Evolutionary conservation across 2,888 invertebrate species (phyloP).

Genomic region (Neoitamus cyanurus): DNA sequence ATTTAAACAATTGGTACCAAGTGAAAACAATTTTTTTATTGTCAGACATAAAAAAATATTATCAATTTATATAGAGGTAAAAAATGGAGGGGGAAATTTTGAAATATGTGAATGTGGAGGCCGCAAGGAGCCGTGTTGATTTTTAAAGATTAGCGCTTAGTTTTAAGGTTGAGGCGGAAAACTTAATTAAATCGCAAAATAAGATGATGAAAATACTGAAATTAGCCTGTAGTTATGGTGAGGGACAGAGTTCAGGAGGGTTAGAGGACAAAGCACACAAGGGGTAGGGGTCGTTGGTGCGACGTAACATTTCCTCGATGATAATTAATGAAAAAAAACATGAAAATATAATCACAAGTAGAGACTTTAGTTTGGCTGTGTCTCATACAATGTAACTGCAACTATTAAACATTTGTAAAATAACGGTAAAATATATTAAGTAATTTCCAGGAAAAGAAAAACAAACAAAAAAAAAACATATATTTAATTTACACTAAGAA

Average conservation of each 20-base stretch:
- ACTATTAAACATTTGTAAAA: slow-evolving; percentile 37
- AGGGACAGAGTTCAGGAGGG: too few species aligned
- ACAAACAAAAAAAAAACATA: not conserved
- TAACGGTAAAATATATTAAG: not conserved
- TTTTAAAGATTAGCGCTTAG: not conserved
- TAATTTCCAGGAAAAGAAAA: not conserved
- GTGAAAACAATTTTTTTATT: not conserved
- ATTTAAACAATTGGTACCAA: slow-evolving; percentile 30
- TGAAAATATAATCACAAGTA: slow-evolving; percentile 45
- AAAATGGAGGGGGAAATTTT: not conserved
- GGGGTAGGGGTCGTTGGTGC: not conserved
- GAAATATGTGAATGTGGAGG: not conserved
- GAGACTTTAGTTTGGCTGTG: slow-evolving; percentile 46
- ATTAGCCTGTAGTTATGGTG: too few species aligned
- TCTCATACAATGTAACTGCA: slow-evolving; percentile 43
- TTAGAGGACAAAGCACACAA: not conserved
- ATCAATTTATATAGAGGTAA: not conserved
- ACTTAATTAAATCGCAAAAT: not conserved
- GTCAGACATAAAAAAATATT: not conserved
- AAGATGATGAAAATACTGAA: too few species aligned
- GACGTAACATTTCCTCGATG: slow-evolving; percentile 19
- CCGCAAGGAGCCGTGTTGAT: not conserved
- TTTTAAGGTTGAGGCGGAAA: not conserved
- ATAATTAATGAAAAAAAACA: not conserved
- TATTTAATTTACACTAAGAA: slow-evolving; percentile 33